Conservation (phyloP, 1,140 invertebrate species). For the Neodiprion fabricii region DNA sequence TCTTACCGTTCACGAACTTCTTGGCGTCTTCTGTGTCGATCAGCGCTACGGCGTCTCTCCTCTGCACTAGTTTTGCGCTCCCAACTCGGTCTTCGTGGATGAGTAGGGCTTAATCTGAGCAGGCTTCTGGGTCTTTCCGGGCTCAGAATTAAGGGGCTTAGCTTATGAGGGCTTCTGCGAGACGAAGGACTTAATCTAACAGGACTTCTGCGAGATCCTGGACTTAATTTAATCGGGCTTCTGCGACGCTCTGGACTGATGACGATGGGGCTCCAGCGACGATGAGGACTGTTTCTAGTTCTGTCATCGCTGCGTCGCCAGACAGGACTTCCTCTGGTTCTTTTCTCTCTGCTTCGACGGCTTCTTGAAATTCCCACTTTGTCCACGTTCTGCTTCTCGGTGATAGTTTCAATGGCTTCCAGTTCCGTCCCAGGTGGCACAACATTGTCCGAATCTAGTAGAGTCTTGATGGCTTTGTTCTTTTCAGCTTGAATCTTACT, state of each 20-base stretch:
- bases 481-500: conserved; percentile 58
- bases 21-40: conserved; percentile 44
- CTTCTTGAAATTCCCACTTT: conserved; percentile 29
- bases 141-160: conserved; percentile 22
- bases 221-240: conserved; percentile 25
- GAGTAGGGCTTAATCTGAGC: conserved; percentile 29
- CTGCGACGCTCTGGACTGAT: conserved; percentile 19
- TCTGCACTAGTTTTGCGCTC: conserved; percentile 47
- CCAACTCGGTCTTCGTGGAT: conserved; percentile 39
- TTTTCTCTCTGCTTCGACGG: conserved; percentile 35
- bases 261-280: conserved; percentile 32
- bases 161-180: conserved; percentile 37
- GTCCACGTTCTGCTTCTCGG: conserved; percentile 45
- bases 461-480: conserved; percentile 57
- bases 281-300: conserved; percentile 40
- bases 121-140: conserved; percentile 24
- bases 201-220: conserved; percentile 30
- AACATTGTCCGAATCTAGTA: conserved; percentile 57
- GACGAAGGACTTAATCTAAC: conserved; percentile 33
- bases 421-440: conserved; percentile 57
- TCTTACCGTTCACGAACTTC: conserved; percentile 54
- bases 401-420: conserved; percentile 53
- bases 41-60: conserved; percentile 33
- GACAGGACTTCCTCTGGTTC: conserved; percentile 37
- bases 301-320: conserved; percentile 42